Conservation (phyloP, 2,797 vertebrate species). For the Melanotaenia trifasciata region DNA sequence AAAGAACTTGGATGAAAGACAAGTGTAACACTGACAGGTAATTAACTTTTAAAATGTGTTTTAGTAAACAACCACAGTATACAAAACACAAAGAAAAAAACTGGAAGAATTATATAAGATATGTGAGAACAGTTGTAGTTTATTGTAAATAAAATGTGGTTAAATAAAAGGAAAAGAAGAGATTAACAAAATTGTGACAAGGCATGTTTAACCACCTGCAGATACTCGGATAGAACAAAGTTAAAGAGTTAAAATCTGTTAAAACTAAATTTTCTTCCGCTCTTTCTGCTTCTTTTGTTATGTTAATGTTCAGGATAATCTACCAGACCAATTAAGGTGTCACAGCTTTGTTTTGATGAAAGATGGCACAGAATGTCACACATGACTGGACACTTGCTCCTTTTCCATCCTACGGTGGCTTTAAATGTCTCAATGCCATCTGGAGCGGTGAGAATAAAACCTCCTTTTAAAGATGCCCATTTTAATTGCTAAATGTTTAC, state of each 20-base stretch:
- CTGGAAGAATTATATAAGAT: neutral
- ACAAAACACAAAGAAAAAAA: neutral
- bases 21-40: neutral
- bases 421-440: conserved; percentile 77
- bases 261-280: conserved; percentile 13
- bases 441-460: conserved; percentile 59
- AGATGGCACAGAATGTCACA: conserved; percentile 55
- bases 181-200: neutral
- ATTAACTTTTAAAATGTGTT: neutral
- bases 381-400: conserved; percentile 45
- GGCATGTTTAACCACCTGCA: neutral
- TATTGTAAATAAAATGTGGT: neutral
- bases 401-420: conserved; percentile 65
- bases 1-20: neutral
- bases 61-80: neutral
- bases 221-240: neutral
- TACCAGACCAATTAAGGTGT: conserved; percentile 72
- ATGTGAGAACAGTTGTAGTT: neutral
- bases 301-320: conserved; percentile 44
- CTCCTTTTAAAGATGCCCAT: conserved; percentile 65
- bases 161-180: neutral
- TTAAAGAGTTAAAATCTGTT: neutral
- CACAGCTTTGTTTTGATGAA: conserved; percentile 82
- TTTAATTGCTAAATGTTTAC: conserved; percentile 83
- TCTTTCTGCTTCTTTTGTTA: conserved; percentile 14